These are phyloP conservation scores for Tragopan temminckii DNA, from an alignment of 2,797 vertebrate genomes.

Conservation along the genomic window DNA sequence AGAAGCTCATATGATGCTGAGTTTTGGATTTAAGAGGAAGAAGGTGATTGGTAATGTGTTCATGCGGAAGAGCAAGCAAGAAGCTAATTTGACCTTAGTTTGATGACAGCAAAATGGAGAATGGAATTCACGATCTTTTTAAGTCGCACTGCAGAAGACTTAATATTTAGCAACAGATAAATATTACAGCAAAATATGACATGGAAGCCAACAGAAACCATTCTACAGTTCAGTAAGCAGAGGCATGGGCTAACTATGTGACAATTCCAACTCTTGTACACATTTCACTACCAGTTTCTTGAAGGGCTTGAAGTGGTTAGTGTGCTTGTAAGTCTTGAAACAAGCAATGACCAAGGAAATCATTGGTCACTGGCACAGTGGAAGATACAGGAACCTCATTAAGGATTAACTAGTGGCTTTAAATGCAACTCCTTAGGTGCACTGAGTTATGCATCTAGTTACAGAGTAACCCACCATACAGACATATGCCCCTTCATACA, in stretches of 20 bases:
- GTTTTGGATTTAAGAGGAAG: background rate
- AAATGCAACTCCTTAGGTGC: background rate
- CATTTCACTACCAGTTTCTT: background rate
- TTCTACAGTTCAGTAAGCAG: background rate
- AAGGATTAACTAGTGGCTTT: background rate
- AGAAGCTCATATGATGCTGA: background rate
- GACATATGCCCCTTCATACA: accelerated
- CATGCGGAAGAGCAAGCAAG: background rate
- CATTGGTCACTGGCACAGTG: background rate
- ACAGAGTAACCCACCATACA: background rate
- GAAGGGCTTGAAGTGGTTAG: background rate
- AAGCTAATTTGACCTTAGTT: background rate
- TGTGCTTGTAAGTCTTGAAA: background rate
- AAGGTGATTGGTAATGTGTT: background rate
- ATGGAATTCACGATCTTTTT: background rate
- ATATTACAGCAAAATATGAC: background rate
- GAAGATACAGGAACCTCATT: background rate
- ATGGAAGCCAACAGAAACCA: background rate
- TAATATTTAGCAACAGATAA: background rate
- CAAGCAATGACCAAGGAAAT: background rate
- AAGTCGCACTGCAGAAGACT: background rate
- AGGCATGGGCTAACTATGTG: background rate
- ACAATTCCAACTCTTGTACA: background rate
- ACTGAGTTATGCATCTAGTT: background rate
- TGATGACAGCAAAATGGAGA: background rate